Percentiles rank a stretch among this genome's conserved stretches.
Evolutionary conservation across 2,797 vertebrate genomes (phyloP).

Genomic region (Onychomys leucogaster): DNA sequence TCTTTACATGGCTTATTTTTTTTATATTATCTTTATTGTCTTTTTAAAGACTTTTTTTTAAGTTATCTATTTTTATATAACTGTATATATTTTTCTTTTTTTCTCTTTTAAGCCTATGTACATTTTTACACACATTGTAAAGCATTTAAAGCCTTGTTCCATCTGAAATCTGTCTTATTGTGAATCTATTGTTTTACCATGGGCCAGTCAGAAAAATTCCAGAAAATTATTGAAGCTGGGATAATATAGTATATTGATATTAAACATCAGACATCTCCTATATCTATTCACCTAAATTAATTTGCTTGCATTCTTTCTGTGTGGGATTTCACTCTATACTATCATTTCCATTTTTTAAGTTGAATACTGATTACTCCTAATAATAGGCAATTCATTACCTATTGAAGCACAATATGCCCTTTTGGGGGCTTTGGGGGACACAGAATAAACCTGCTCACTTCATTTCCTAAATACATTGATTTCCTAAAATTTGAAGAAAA

Average conservation of each 20-base stretch:
- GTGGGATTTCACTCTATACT: conserved; percentile 15
- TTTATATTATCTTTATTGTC: too few relatives aligned
- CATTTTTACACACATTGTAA: too few relatives aligned
- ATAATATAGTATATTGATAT: not conserved
- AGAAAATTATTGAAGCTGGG: not conserved
- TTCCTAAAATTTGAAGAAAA: not conserved
- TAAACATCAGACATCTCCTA: not conserved
- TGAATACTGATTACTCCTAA: not conserved
- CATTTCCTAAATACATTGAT: not conserved
- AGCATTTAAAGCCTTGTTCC: too few relatives aligned
- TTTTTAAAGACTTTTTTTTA: too few relatives aligned
- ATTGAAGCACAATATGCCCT: not conserved
- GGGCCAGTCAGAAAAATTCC: too few relatives aligned
- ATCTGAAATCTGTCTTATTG: too few relatives aligned
- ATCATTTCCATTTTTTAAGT: not conserved
- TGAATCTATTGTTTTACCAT: too few relatives aligned
- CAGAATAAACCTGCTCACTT: conserved; percentile 19
- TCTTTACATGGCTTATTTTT: too few relatives aligned
- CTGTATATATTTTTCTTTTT: too few relatives aligned
- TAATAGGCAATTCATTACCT: not conserved
- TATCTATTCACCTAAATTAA: conserved; percentile 35
- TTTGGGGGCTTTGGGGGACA: not conserved
- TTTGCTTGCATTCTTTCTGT: not conserved
- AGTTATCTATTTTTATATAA: too few relatives aligned
- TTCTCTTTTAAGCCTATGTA: too few relatives aligned